A percentile compares a stretch with the other conserved stretches of the same genome.
Evolutionary conservation across 2,888 invertebrate species (phyloP).

Genomic region (Drosophila buzzatii): DNA sequence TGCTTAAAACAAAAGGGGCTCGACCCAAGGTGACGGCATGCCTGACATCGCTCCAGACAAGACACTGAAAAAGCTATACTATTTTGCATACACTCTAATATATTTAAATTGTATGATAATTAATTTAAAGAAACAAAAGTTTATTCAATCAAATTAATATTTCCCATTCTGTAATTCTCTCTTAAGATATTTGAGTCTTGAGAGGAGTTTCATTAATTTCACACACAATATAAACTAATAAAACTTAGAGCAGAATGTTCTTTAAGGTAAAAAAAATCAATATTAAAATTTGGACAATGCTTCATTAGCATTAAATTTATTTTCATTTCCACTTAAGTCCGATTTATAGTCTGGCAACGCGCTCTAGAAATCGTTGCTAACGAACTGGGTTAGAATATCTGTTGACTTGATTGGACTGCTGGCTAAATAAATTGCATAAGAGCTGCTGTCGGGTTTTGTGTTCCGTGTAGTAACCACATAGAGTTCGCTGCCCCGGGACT

Average conservation of each 20-base stretch:
- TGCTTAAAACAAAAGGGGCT: slow-evolving; percentile 47
- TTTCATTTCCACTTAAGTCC: not conserved
- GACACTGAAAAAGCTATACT: not conserved
- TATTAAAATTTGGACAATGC: too few relatives aligned
- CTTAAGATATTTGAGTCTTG: too few relatives aligned
- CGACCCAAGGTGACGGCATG: slow-evolving; percentile 48
- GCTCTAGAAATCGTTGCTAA: not conserved
- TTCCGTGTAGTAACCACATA: slow-evolving; percentile 15
- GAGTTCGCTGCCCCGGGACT: slow-evolving; percentile 71
- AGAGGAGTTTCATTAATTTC: not conserved
- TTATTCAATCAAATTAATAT: not conserved
- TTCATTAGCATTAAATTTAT: not conserved
- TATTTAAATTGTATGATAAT: not conserved
- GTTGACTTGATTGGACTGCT: slow-evolving; percentile 33
- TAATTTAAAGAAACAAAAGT: not conserved
- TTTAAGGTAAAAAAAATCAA: too few relatives aligned
- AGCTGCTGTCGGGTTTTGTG: slow-evolving; percentile 14
- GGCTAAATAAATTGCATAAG: slow-evolving; percentile 57
- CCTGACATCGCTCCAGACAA: not conserved
- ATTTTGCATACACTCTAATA: not conserved
- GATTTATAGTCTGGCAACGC: not conserved
- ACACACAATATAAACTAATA: not conserved
- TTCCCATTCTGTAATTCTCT: not conserved
- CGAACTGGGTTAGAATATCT: slow-evolving; percentile 1
- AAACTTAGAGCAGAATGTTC: too few relatives aligned